Base-by-base conservation (phyloP, 2,113 vertebrate genomes). In the Campylomormyrus numenius region DNA sequence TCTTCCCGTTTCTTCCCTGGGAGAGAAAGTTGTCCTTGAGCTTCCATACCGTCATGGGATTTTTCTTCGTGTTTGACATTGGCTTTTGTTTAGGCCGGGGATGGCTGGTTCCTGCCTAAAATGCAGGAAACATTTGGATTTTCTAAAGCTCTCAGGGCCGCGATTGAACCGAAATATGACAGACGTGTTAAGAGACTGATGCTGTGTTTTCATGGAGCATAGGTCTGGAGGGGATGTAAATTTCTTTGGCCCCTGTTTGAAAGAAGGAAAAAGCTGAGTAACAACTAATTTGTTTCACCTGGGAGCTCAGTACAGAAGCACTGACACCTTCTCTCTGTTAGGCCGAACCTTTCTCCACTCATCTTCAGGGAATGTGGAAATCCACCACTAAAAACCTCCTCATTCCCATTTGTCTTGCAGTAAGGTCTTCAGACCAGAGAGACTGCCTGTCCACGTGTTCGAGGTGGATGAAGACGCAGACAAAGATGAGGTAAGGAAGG, bases 401-500 rank as follows among this genome's bases (percentile, higher is more conserved):
- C 21, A 85, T n/a, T 46, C 2, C 24, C 89, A 48, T 86, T 13
- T 90, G 56, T 93, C 93, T 93, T 90, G n/a, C 94, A 99, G 98
- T 94, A 99, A 99, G 95, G 95, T 94, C 84, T 89, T 92, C 90
- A 97, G 97, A 93, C 94, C 96, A 1, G 98, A 99, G 89, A 99
- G 99, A 88, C 97, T 99, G 91, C 96, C 97, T 0, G 94, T 96
- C 92, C 98, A 99, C 88, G 93, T 99, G 84, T 99, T 99, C 92
- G 98, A 99, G 96, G 98, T 99, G 91, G 98, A 99, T 89, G 98
- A 99, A 96, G 98, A 99, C 89, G 97, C 96, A 52, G 98, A 99
- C 92, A 99, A 99, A 95, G 98, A 99, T 3, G 98, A 99, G 98
- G 98, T 98, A 89, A 94, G 93, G 0, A 42, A 62, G 5, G 17